Evolutionary conservation across 2,113 vertebrate species (phyloP).

Genomic region (Tupaia chinensis): DNA sequence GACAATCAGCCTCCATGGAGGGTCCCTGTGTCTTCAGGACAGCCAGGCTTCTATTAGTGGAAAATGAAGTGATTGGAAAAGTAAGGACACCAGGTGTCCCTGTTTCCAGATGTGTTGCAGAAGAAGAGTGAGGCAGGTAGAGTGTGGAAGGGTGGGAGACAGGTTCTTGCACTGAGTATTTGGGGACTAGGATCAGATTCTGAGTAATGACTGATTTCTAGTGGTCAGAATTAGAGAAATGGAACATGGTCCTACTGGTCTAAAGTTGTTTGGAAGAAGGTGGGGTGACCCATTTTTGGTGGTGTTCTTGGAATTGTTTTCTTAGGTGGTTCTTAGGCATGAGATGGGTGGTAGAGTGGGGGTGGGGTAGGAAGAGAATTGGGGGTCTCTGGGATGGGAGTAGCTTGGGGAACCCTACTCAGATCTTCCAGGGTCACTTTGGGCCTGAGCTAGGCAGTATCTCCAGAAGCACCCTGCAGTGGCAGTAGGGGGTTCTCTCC

Average conservation of each 20-base stretch:
- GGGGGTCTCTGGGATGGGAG: not conserved
- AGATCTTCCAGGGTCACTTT: accelerated
- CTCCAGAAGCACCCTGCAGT: not conserved
- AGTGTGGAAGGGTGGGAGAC: accelerated
- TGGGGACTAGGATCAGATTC: not conserved
- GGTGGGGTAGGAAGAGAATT: accelerated
- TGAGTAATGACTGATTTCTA: not conserved
- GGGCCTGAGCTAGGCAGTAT: not conserved
- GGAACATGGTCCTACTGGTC: not conserved
- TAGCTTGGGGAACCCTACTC: not conserved
- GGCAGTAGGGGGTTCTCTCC: not conserved
- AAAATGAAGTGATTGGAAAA: accelerated
- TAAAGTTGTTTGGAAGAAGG: not conserved
- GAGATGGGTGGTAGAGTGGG: too few species aligned
- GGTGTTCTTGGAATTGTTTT: not conserved
- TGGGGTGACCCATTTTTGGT: not conserved
- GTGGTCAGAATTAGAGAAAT: not conserved
- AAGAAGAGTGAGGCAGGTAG: too few species aligned
- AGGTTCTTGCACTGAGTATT: not conserved
- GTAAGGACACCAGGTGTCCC: not conserved
- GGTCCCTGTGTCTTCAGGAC: not conserved
- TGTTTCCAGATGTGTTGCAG: too few species aligned
- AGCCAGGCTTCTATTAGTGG: not conserved
- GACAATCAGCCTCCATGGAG: not conserved
- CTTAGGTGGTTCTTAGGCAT: not conserved